Base-by-base conservation (phyloP, 53 echinoderm and acorn worm genomes). In the Luidia sarsii region DNA sequence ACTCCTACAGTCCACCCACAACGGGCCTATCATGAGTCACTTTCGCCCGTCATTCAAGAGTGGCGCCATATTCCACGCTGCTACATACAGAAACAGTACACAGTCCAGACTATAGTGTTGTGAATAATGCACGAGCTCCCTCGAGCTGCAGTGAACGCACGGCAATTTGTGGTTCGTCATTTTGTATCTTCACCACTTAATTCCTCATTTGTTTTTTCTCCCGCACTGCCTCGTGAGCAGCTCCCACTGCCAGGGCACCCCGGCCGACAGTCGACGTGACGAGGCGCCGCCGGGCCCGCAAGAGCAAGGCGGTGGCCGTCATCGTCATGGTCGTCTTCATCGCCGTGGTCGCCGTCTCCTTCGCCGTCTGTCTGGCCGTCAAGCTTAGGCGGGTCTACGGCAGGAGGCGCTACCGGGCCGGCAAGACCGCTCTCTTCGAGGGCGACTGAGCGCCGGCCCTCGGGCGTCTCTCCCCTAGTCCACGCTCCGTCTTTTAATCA, bases 241-340 rank as follows among this genome's bases (percentile, higher is more conserved):
- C 16, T 10, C 77, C 15, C 18, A 31, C 29, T 32, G 29, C 3
- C 25, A 21, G 43, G 14, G 46, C 61, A 1, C 77, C 77, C 1
- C 41, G 31, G 33, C 31, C 77, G 3, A 25, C 11, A 32, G 38
- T 37, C 35, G 14, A 10, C 11, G 14, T 29, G 25, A 59, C 77
- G 20, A 29, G 46, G 0, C 30, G 48, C 77, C 43, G 31, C 24
- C 43, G 29, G 20, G 10, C 29, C 48, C 1, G 46, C 45, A 59
- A 77, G 46, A 23, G n/a, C 9, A 39, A 32, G 37, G 37, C 21
- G 32, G 68, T 19, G 32, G 48, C 77, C 48, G 13, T 38, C 39
- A 19, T 77, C 32, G 77, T 59, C n/a, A 9, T 46, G 19, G 48
- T 77, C 46, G 77, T 77, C 8, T 41, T 61, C 61, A 19, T 77